Base-by-base conservation (phyloP, 2,888 invertebrate genomes). In the Urechis unicinctus region DNA sequence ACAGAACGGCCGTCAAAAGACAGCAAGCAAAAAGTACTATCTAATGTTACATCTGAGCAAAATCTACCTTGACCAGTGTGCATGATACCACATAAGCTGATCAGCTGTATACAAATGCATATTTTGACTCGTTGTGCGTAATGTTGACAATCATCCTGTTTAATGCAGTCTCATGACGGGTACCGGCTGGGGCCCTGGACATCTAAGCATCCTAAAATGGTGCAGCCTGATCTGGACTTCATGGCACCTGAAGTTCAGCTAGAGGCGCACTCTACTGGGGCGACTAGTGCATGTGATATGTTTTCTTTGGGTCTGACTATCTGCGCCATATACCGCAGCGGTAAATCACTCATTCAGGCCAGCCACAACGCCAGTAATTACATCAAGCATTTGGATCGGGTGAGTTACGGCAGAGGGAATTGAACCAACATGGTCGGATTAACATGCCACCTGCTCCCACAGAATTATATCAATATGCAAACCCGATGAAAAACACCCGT, bases 241-340 rank as follows among this genome's bases (percentile, higher is more conserved):
- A 68, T 83, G 87, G 96, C 97, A 52, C 97, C 97, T 1, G 97
- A 98, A 82, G 86, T 89, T 45, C 94, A 96, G 80, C 84, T 85
- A 28, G 85, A 85, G 30, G 48, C 50, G 49, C 43, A 46, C 55
- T 48, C 66, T 62, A 68, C 74, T 56, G 65, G 63, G 52, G 63
- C 71, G 61, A 90, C 88, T 74, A 87, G 89, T 53, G 83, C 89
- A 46, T 93, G 93, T 67, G 97, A 98, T 79, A 95, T 97, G 88
- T 98, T 89, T 80, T 93, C 95, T 0, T 81, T 97, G 65, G 97
- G 96, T 22, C 87, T 97, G 84, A 87, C 94, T 53, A 87, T 97
- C 67, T 91, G 91, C 75, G 85, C 94, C 57, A 85, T 96, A 56
- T 96, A 91, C 81, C 95, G 95, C 81, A 84, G 86, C 61, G 96